Evolutionary conservation across 2,888 invertebrate genomes (phyloP).

Genomic region (Parnassius smintheus): DNA sequence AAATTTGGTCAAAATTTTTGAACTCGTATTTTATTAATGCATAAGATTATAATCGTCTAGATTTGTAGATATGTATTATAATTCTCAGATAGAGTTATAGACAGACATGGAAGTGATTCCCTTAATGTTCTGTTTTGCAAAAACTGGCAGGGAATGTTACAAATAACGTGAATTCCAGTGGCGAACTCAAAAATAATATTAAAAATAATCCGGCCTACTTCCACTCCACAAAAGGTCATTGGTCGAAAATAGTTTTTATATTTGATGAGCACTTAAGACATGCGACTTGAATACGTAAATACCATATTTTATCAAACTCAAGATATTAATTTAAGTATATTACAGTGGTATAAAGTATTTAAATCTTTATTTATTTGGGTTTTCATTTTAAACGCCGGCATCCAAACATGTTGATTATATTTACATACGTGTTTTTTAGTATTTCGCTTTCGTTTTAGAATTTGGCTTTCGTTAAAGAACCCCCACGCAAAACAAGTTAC

Average conservation of each 20-base stretch:
- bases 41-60: too few species aligned
- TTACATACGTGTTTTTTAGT: slow-evolving; percentile 13
- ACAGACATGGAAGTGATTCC: too few species aligned
- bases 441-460: neutral
- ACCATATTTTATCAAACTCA: slow-evolving; percentile 15
- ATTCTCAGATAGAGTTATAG: too few species aligned
- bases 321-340: slow-evolving; percentile 15
- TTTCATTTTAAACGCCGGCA: slow-evolving; percentile 17
- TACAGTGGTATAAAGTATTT: slow-evolving; percentile 16
- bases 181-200: neutral
- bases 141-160: too few species aligned
- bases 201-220: neutral
- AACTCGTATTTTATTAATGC: too few species aligned
- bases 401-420: slow-evolving; percentile 6
- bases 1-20: too few species aligned
- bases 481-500: slow-evolving; percentile 7
- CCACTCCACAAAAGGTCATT: slow-evolving; percentile 12
- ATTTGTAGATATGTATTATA: too few species aligned
- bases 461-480: neutral
- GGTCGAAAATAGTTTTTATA: slow-evolving; percentile 23
- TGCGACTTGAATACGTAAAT: slow-evolving; percentile 22
- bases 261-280: slow-evolving; percentile 24
- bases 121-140: too few species aligned
- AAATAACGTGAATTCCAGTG: too few species aligned
- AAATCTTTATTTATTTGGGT: slow-evolving; percentile 16